phyloP scores from a whole-genome alignment of 1,140 invertebrate species.

The Megalopta genalis region DNA sequence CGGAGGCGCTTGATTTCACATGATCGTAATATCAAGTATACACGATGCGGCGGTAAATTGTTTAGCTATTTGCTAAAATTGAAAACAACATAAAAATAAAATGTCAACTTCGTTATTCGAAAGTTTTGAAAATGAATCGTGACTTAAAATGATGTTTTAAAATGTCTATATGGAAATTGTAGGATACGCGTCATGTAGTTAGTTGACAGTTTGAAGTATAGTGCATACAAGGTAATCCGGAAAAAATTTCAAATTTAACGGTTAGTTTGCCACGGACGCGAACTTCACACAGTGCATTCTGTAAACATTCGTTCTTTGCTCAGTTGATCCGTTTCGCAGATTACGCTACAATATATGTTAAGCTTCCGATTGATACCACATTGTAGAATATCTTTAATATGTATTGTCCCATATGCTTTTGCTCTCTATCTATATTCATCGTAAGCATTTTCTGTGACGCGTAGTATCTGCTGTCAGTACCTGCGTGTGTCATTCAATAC shows the following conservation, averaged over 20 bases:
- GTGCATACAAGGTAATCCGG: not conserved
- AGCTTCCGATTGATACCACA: not conserved
- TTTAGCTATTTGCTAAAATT: too few relatives aligned
- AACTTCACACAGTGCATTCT: not conserved
- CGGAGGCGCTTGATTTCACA: too few relatives aligned
- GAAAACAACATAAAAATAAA: too few relatives aligned
- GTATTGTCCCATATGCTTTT: not conserved
- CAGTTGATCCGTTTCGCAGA: not conserved
- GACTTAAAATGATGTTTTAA: not conserved
- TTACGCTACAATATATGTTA: not conserved
- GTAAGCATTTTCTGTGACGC: not conserved
- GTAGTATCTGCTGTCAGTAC: constrained; percentile 1
- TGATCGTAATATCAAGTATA: too few relatives aligned
- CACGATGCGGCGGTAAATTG: too few relatives aligned
- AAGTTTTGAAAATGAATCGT: too few relatives aligned
- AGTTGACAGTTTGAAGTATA: not conserved
- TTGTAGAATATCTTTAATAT: not conserved
- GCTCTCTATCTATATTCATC: not conserved
- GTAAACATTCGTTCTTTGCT: not conserved
- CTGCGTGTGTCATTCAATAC: not conserved
- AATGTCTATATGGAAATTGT: not conserved
- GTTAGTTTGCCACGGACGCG: not conserved
- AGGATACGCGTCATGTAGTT: too few relatives aligned
- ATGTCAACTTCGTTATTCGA: too few relatives aligned
- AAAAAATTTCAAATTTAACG: not conserved